Percentiles rank a stretch among this genome's conserved stretches.
Evolutionary conservation across 2,888 invertebrate genomes (phyloP).

Genomic region (Empis livida): DNA sequence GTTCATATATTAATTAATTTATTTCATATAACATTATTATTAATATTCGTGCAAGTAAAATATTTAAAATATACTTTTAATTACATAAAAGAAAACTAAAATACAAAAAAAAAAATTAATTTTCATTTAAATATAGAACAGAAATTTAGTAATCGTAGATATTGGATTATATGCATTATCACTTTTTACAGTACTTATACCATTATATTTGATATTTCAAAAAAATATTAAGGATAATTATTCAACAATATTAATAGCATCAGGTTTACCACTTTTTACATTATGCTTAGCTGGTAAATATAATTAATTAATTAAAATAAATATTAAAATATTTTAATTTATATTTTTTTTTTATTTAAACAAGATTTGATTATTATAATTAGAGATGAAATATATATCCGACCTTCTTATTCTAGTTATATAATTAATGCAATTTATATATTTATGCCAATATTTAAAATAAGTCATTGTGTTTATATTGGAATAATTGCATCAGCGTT

Average conservation of each 20-base stretch:
- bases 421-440: conserved; percentile 68
- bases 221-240: conserved; percentile 28
- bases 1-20: no score
- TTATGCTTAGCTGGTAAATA: conserved; percentile 41
- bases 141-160: no score
- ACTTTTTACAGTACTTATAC: conserved; percentile 26
- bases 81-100: no score
- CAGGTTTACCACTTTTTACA: conserved; percentile 37
- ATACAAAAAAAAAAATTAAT: no score
- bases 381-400: no score
- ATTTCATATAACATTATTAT: no score
- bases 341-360: conserved; percentile 21
- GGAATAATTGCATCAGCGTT: conserved; percentile 53
- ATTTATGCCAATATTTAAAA: conserved; percentile 67
- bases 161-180: conserved; percentile 27
- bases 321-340: neutral
- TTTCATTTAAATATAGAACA: no score
- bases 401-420: conserved; percentile 59
- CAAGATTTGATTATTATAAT: no score
- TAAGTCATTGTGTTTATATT: conserved; percentile 53
- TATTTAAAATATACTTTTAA: no score
- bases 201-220: conserved; percentile 29
- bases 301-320: neutral
- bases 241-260: conserved; percentile 31
- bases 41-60: no score